Conservation (phyloP, 1,140 invertebrate genomes). For the Saccostrea cuccullata region DNA sequence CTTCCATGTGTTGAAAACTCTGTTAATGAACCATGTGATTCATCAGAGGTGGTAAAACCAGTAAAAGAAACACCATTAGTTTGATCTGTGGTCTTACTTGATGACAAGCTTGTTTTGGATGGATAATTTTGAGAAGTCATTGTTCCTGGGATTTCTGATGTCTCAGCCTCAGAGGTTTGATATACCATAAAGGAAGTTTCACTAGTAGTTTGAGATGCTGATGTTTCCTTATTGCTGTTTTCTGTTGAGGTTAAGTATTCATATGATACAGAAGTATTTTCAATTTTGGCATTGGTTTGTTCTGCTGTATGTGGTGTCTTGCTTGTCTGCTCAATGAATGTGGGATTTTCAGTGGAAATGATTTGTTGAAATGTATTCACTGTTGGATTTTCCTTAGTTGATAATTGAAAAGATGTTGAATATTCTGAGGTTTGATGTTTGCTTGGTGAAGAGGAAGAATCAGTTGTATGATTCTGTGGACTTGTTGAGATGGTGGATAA, state of each 20-base stretch:
- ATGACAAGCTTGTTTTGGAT: not conserved
- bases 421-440: not conserved
- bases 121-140: not conserved
- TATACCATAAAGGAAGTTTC: not conserved
- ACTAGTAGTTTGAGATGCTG: not conserved
- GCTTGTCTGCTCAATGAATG: not conserved
- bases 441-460: not conserved
- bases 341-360: not conserved
- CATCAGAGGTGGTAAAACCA: not conserved
- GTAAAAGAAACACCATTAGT: not conserved
- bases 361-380: not conserved
- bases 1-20: not conserved
- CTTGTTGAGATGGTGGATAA: not conserved
- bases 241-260: not conserved
- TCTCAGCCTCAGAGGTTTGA: not conserved
- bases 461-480: not conserved
- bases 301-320: not conserved
- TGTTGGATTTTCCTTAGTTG: not conserved
- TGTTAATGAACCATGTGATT: not conserved
- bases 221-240: not conserved
- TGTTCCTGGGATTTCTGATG: not conserved
- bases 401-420: not conserved
- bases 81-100: not conserved
- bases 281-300: not conserved
- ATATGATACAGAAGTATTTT: not conserved